Evolutionary conservation across 2,888 invertebrate genomes (phyloP).

Genomic region (Melanostoma mellinum): DNA sequence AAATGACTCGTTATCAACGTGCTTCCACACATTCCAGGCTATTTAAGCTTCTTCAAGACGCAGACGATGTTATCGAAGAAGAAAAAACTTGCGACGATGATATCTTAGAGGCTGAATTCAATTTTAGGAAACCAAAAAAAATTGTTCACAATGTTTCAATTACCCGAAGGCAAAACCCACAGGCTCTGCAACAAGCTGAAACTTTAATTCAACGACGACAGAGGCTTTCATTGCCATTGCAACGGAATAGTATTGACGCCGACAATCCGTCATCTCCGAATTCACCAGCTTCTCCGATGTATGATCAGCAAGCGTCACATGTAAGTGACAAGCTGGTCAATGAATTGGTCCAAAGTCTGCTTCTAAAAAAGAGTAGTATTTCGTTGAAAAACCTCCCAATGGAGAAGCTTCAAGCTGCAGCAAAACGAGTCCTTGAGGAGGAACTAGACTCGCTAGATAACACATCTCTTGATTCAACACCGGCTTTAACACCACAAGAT

Average conservation of each 20-base stretch:
- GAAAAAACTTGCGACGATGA: slow-evolving; percentile 77
- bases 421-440: slow-evolving; percentile 84
- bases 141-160: slow-evolving; percentile 82
- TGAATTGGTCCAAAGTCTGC: slow-evolving; percentile 84
- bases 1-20: slow-evolving; percentile 85
- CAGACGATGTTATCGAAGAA: slow-evolving; percentile 80
- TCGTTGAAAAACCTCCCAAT: slow-evolving; percentile 83
- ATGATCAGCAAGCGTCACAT: slow-evolving; percentile 82
- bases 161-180: slow-evolving; percentile 80
- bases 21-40: slow-evolving; percentile 89
- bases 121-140: slow-evolving; percentile 78
- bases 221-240: slow-evolving; percentile 83
- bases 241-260: slow-evolving; percentile 82
- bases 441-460: slow-evolving; percentile 83
- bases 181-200: slow-evolving; percentile 79
- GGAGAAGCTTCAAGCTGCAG: slow-evolving; percentile 84
- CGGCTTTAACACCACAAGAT: slow-evolving; percentile 83
- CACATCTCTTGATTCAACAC: slow-evolving; percentile 82
- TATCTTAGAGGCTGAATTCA: slow-evolving; percentile 75
- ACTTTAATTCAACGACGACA: slow-evolving; percentile 82
- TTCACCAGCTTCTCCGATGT: slow-evolving; percentile 81
- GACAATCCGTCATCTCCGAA: slow-evolving; percentile 84
- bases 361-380: slow-evolving; percentile 83
- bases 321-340: slow-evolving; percentile 84
- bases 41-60: slow-evolving; percentile 86